Conservation (phyloP, 2,113 vertebrate genomes). For the Nannobrachium achirus region DNA sequence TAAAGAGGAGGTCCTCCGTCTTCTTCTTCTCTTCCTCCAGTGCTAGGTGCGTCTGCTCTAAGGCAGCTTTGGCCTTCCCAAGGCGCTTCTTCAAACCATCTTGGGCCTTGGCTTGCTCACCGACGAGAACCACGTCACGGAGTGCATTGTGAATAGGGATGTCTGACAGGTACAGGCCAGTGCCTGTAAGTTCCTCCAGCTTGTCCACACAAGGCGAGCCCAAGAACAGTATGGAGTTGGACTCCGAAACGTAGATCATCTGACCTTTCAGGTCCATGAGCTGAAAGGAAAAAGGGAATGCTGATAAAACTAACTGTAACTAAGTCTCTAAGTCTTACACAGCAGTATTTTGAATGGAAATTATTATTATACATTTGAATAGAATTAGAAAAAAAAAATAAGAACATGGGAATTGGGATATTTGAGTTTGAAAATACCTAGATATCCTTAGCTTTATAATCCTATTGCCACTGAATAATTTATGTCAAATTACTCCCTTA, state of each 20-base stretch:
- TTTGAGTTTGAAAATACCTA: no score
- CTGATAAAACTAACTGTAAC: background rate
- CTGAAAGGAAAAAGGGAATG: conserved; percentile 70
- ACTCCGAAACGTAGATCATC: conserved; percentile 98
- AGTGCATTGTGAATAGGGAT: conserved; percentile 97
- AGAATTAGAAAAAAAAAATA: no score
- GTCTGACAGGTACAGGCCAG: conserved; percentile 94
- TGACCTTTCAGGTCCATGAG: conserved; percentile 98
- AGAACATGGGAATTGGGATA: no score
- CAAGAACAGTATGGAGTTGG: conserved; percentile 90
- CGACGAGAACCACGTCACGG: conserved; percentile 95
- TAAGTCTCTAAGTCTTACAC: background rate
- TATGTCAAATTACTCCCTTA: background rate
- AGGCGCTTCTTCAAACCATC: conserved; percentile 95
- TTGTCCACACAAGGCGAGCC: conserved; percentile 97
- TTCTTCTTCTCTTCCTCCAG: conserved; percentile 97
- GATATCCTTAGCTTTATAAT: no score
- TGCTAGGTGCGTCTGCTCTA: conserved; percentile 92
- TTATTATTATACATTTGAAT: no score
- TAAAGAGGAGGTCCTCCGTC: conserved; percentile 94
- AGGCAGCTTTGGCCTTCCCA: conserved; percentile 93
- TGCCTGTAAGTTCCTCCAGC: conserved; percentile 94
- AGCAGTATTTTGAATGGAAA: no score
- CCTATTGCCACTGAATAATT: background rate
- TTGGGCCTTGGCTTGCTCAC: conserved; percentile 95